Conservation (phyloP, 2,888 invertebrate species). For the Tipula unca region DNA sequence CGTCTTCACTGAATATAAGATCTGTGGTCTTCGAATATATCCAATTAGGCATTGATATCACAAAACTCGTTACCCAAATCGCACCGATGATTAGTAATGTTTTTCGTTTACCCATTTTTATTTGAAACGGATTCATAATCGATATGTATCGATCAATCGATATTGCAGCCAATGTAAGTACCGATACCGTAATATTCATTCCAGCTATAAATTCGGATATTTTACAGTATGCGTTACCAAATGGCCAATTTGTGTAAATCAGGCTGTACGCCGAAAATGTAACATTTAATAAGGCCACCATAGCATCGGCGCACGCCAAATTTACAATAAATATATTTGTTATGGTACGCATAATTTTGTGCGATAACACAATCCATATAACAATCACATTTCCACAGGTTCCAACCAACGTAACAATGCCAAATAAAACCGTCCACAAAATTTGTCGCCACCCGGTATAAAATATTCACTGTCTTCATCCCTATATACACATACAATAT, state of each 20-base stretch:
- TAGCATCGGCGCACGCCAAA: neutral
- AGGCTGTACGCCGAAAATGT: neutral
- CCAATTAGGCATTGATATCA: neutral
- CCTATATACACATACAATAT: too few species aligned
- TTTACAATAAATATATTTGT: neutral
- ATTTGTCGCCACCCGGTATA: constrained; percentile 82
- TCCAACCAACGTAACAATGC: constrained; percentile 86
- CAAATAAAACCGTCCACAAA: constrained; percentile 79
- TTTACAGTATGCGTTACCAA: neutral
- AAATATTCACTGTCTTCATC: neutral
- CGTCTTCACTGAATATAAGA: neutral
- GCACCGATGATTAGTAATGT: neutral
- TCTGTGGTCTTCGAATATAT: neutral
- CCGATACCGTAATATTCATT: neutral
- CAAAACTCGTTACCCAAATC: neutral
- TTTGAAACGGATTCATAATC: neutral
- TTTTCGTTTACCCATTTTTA: neutral
- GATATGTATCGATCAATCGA: neutral
- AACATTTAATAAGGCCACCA: neutral
- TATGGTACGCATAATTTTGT: neutral
- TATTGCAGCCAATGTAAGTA: neutral
- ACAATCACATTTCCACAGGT: constrained; percentile 40
- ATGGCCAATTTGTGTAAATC: neutral
- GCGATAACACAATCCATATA: neutral
- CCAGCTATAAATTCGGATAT: neutral